phyloP scores from a whole-genome alignment of 2,888 invertebrate species.

The Lamellibrachia columna region DNA sequence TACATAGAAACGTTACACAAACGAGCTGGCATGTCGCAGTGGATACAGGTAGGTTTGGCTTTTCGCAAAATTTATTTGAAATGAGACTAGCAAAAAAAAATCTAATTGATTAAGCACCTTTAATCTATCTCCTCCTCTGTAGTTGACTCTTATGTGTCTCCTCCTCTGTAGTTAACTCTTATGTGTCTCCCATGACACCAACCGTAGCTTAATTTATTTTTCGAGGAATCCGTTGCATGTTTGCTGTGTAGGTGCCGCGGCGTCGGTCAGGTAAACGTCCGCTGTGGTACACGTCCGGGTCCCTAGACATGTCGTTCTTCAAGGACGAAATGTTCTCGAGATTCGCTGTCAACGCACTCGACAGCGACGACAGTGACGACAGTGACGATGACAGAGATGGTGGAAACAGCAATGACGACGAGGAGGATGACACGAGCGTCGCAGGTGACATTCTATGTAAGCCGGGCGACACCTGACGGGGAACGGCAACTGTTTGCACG shows the following conservation, averaged over 20 bases:
- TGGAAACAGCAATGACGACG: background rate
- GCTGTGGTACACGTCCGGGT: background rate
- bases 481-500: background rate
- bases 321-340: background rate
- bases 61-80: too few species aligned
- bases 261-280: background rate
- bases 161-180: too few species aligned
- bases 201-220: too few species aligned
- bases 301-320: background rate
- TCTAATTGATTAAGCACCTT: too few species aligned
- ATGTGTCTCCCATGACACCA: too few species aligned
- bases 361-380: background rate
- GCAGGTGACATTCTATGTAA: background rate
- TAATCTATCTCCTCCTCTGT: too few species aligned
- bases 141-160: too few species aligned
- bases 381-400: background rate
- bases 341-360: background rate
- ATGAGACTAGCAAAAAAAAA: too few species aligned
- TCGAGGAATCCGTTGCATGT: background rate
- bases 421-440: background rate
- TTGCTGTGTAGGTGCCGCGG: background rate
- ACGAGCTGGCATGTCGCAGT: too few species aligned
- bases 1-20: too few species aligned
- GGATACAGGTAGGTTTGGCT: too few species aligned
- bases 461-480: background rate